Base-by-base conservation (phyloP, 2,888 invertebrate genomes). In the Watsonalla binaria region DNA sequence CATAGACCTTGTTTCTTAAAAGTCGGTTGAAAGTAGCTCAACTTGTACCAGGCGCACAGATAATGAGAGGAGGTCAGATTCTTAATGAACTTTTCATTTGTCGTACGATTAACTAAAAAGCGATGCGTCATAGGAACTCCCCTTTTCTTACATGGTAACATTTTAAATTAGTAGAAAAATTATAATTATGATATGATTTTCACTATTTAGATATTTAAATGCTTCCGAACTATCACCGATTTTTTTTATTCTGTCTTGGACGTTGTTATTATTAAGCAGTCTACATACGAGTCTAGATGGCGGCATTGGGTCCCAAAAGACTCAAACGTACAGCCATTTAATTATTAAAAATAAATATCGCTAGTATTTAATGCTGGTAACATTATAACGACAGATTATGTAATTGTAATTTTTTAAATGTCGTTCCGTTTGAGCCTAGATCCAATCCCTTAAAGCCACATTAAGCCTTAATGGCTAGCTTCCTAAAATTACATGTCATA, bases 201-300 rank as follows among this genome's bases (percentile, higher is more conserved):
- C 61, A 63, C 67, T 67, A 66, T 66, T 70, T 73, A 24, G 24
- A 4, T 24, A 42, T 42, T 74, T 78, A 80, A 81, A 77, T 78
- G 80, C 78, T 72, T 61, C 70, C 64, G 52, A 60, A 49, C 71
- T 78, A 78, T 74, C 73, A 76, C 72, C 70, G 61, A 72, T 65
- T 6, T 54, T 47, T 49, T 46, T 46, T 49, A 24, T 24, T 24
- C 24, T 63, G 59, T 61, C 57, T 64, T 80, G 82, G 80, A 81
- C 82, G 79, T 74, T 71, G 60, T 63, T 54, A 63, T 61, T 39
- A 37, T 13, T 37, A 15, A 37, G 49, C 39, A 15, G 49, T 14
- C 15, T 48, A 48, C 13, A 11, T 37, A 34, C 5, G 34, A 7
- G n/a, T 14, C 37, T 37, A 49, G 49, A 33, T 49, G 11, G 8